Conservation (phyloP, 1,140 invertebrate species). For the Nephila pilipes region DNA sequence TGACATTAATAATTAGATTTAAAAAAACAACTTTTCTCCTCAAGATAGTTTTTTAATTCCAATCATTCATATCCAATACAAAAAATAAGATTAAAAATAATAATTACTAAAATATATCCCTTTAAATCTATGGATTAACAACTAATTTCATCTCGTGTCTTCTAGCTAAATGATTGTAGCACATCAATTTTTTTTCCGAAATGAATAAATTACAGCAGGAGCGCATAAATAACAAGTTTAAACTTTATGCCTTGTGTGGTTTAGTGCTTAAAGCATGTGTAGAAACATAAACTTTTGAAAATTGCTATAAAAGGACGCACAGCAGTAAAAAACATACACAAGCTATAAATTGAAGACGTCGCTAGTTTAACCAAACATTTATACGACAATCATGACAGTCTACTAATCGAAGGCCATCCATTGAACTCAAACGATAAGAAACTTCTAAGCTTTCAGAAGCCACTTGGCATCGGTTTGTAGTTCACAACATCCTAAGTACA, state of each 20-base stretch:
- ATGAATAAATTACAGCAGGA: not conserved
- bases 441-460: conserved; percentile 16
- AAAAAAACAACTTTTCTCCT: too few relatives aligned
- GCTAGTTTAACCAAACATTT: conserved; percentile 33
- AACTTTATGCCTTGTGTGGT: not conserved
- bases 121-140: not conserved
- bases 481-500: not conserved
- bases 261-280: not conserved
- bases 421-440: not conserved
- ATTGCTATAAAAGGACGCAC: not conserved
- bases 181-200: not conserved
- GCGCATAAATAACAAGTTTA: not conserved
- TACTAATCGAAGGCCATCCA: not conserved
- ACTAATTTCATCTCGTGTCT: not conserved
- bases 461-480: not conserved
- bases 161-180: not conserved
- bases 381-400: not conserved
- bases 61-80: not conserved
- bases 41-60: not conserved
- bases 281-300: not conserved
- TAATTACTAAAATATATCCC: not conserved
- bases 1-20: too few relatives aligned
- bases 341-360: not conserved
- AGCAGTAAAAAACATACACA: not conserved
- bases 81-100: not conserved